Conservation (phyloP, 2,888 invertebrate species). For the Arge pagana region DNA sequence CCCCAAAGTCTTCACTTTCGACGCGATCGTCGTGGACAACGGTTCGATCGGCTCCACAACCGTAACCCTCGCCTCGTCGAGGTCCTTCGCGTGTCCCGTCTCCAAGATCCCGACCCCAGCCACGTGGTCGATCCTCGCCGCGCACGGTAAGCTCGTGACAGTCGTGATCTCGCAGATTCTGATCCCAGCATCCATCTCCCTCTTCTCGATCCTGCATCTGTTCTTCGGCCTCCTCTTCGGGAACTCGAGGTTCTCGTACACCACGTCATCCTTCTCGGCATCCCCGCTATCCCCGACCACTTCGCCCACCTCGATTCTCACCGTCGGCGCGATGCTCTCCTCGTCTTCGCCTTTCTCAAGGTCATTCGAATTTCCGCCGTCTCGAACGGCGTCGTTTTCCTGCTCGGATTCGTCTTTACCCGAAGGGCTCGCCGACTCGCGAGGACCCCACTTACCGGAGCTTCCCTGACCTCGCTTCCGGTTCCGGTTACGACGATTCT, state of each 20-base stretch:
- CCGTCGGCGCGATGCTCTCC: slow-evolving; percentile 28
- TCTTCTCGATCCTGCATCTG: slow-evolving; percentile 39
- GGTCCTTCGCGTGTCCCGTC: slow-evolving; percentile 19
- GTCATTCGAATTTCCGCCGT: slow-evolving; percentile 14
- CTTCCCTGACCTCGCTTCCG: slow-evolving; percentile 29
- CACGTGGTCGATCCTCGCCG: slow-evolving; percentile 47
- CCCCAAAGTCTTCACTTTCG: slow-evolving; percentile 36
- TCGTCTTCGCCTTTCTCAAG: slow-evolving; percentile 32
- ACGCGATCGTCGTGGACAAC: slow-evolving; percentile 33
- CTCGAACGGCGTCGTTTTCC: slow-evolving; percentile 18
- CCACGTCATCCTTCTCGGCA: slow-evolving; percentile 12
- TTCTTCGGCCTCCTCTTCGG: slow-evolving; percentile 28
- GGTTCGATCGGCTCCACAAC: slow-evolving; percentile 41
- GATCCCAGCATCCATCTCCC: slow-evolving; percentile 32
- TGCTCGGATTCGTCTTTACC: slow-evolving; percentile 17
- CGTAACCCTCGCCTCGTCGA: slow-evolving; percentile 35
- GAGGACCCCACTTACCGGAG: slow-evolving; percentile 3
- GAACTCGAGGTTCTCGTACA: slow-evolving; percentile 9
- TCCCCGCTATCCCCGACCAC: slow-evolving; percentile 13
- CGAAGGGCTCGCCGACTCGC: slow-evolving; percentile 9
- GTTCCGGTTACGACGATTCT: slow-evolving; percentile 43
- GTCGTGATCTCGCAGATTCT: slow-evolving; percentile 47
- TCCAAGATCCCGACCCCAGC: slow-evolving; percentile 50
- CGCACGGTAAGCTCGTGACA: slow-evolving; percentile 42
- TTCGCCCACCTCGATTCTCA: slow-evolving; percentile 20